A percentile compares a stretch with the other conserved stretches of the same genome.
These are phyloP conservation scores for Betta splendens DNA, from an alignment of 2,797 vertebrate genomes.

Conservation along the genomic window DNA sequence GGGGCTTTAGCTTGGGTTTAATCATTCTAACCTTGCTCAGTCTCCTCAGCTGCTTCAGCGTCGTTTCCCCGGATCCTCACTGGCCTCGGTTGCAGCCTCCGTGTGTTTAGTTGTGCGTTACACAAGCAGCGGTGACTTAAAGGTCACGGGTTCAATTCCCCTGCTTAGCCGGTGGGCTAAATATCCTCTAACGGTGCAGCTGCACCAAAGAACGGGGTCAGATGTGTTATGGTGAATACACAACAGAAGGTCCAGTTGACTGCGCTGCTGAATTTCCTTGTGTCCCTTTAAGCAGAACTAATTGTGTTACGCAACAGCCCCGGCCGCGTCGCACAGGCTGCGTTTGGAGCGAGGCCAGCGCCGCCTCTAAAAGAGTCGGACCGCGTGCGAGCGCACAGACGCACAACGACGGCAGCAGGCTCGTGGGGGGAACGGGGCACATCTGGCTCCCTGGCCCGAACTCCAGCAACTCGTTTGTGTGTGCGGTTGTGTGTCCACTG, in stretches of 20 bases:
- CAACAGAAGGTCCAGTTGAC: slow-evolving; percentile 4
- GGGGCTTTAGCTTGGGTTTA: slow-evolving; percentile 40
- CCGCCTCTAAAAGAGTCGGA: slow-evolving; percentile 6
- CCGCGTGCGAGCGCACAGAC: too few relatives aligned
- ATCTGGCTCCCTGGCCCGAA: slow-evolving; percentile 54
- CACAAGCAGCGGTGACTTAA: slow-evolving; percentile 17
- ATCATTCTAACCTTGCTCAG: slow-evolving; percentile 23
- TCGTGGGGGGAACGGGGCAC: slow-evolving; percentile 18
- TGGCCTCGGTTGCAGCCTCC: slow-evolving; percentile 17
- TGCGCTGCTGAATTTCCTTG: neutral
- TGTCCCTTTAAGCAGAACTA: slow-evolving; percentile 26
- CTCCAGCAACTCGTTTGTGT: slow-evolving; percentile 25
- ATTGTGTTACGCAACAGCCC: slow-evolving; percentile 29
- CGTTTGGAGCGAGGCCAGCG: neutral
- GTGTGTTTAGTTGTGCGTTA: neutral
- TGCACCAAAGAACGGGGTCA: neutral
- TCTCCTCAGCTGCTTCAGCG: slow-evolving; percentile 22
- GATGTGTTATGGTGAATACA: neutral
- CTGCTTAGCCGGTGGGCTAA: slow-evolving; percentile 26
- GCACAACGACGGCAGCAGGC: too few relatives aligned
- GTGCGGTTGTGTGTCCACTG: slow-evolving; percentile 71
- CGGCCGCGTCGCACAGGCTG: slow-evolving; percentile 7
- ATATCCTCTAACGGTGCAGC: slow-evolving; percentile 11
- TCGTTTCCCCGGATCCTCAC: neutral
- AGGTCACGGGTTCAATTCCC: slow-evolving; percentile 35